Evolutionary conservation across 2,888 invertebrate species (phyloP), one percentile per base, ranked within the genome.

Genomic region (Pollenia angustigena): DNA sequence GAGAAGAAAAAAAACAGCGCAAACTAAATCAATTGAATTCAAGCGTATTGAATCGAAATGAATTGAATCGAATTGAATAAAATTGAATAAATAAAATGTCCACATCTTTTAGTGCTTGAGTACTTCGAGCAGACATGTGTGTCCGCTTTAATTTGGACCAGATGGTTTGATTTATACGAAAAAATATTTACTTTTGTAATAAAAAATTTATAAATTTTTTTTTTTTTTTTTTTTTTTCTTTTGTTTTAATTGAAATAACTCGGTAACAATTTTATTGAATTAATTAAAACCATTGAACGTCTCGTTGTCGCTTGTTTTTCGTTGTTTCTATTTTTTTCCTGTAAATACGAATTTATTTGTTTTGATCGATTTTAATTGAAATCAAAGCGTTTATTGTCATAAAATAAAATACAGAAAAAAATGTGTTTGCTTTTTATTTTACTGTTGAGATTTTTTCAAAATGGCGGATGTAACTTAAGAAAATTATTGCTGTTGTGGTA

Each of bases 311-410:
- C 32, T 32, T 18, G 16, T 40, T 18, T 14, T 7, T 40, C 10
- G 12, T 42, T 64, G 40, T 52, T n/a, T 68, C 12, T 50, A 54
- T 66, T 64, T 64, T 64, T 64, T 52, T n/a, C 62, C 56, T 44
- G 50, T 52, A 68, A 60, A 71, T 68, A 11, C 16, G 23, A 66
- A 72, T 78, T 71, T 32, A 62, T 69, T 68, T 48, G 32, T 60
- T 46, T 10, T 44, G 71, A 71, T 83, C 52, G 58, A 82, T 66
- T 86, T 83, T 52, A 72, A 81, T 83, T 80, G 71, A 80, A 85
- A 86, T 76, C 80, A 81, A 84, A 60, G 86, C 83, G 83, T 83
- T 86, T 83, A 86, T 80, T 86, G 80, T 80, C 56, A 71, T 58
- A 46, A 80, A 69, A 78, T 58, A 56, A 66, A 85, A 16, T 56